Evolutionary conservation across 2,797 vertebrate genomes (phyloP).

Genomic region (Acanthiza pusilla): DNA sequence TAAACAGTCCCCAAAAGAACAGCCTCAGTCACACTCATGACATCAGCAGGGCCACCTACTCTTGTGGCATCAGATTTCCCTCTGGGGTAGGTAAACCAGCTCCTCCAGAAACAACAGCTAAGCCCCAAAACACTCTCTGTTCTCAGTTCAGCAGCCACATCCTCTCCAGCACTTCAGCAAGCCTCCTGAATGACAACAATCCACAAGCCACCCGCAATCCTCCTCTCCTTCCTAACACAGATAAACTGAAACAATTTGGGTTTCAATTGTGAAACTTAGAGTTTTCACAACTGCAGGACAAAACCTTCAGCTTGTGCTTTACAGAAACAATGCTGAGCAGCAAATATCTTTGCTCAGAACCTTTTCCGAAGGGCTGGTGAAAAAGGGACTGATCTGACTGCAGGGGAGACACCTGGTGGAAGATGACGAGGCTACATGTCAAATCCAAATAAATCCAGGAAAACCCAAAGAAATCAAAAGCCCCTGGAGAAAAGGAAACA

Average conservation of each 20-base stretch:
- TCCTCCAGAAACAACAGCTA: background rate
- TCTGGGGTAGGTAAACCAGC: background rate
- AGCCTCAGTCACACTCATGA: background rate
- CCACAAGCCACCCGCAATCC: background rate
- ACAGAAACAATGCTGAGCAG: background rate
- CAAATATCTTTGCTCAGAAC: background rate
- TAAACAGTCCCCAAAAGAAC: background rate
- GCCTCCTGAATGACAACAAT: background rate
- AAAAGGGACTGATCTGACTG: background rate
- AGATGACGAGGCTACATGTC: rapidly evolving
- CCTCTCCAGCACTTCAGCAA: background rate
- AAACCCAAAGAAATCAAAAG: background rate
- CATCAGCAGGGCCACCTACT: background rate
- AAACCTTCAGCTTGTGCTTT: background rate
- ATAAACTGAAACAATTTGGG: background rate
- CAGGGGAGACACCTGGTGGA: conserved; percentile 33
- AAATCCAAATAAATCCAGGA: background rate
- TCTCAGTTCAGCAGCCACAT: background rate
- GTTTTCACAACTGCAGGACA: rapidly evolving
- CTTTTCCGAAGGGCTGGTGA: background rate
- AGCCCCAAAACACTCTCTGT: background rate
- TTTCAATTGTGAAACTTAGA: background rate
- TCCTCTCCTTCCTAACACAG: background rate
- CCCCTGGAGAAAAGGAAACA: background rate
- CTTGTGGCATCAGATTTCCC: background rate